These are phyloP conservation scores for Pavo muticus DNA, from an alignment of 2,113 vertebrate genomes.

Conservation along the genomic window DNA sequence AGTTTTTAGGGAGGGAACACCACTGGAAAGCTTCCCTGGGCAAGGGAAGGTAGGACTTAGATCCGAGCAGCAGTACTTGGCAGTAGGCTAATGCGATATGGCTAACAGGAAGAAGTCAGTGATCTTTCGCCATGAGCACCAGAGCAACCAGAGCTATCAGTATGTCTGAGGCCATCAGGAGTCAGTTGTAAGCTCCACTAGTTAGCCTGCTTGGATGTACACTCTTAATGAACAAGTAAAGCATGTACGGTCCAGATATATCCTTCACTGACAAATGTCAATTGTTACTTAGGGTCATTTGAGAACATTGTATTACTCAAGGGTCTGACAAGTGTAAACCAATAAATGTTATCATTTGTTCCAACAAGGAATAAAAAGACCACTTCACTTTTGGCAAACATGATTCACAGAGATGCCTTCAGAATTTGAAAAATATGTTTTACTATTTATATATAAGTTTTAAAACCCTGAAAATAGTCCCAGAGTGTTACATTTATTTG, in stretches of 20 bases:
- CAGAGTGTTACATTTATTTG: background rate
- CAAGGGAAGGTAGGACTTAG: background rate
- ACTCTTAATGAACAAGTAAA: background rate
- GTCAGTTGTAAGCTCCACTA: fast-evolving
- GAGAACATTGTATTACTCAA: background rate
- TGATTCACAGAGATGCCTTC: background rate
- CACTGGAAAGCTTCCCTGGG: background rate
- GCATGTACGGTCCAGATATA: background rate
- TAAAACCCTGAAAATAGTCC: background rate
- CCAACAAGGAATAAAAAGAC: background rate
- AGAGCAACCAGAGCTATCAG: background rate
- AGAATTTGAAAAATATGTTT: background rate
- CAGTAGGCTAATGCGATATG: background rate
- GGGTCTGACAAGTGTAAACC: background rate
- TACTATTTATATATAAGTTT: background rate
- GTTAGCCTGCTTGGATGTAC: background rate
- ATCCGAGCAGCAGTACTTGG: too few species aligned
- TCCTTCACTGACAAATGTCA: background rate
- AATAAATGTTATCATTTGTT: background rate
- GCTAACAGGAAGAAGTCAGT: background rate
- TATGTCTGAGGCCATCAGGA: background rate
- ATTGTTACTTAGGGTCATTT: background rate
- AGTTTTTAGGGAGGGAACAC: background rate
- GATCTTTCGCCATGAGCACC: fast-evolving
- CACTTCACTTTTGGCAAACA: background rate